Percentiles rank a stretch among this genome's conserved stretches.
These are phyloP conservation scores for Heteronetta atricapilla DNA, from an alignment of 2,113 vertebrate species.

Conservation along the genomic window DNA sequence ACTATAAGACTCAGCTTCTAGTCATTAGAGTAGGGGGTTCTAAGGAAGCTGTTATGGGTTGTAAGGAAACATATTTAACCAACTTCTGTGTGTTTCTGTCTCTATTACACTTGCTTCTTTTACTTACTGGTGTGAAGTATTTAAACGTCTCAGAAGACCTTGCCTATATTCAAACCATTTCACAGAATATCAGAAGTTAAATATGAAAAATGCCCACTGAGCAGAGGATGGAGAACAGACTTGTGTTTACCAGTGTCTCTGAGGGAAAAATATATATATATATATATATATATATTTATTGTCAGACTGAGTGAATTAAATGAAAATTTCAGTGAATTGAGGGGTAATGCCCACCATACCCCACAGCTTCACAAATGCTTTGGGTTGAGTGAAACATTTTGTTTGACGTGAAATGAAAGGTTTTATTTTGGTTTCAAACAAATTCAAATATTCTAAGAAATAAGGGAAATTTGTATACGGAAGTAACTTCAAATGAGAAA, in stretches of 20 bases:
- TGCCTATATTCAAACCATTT: background rate
- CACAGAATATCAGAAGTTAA: background rate
- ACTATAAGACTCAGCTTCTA: background rate
- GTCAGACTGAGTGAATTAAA: background rate
- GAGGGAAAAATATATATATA: too few species aligned
- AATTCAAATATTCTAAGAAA: slow-evolving; percentile 53
- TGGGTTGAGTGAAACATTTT: slow-evolving; percentile 18
- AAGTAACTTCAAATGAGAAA: slow-evolving; percentile 55
- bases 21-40: background rate
- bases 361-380: background rate
- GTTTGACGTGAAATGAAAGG: background rate
- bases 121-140: background rate
- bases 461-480: slow-evolving; percentile 34
- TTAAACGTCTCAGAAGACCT: background rate
- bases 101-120: background rate
- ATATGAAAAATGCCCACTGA: background rate
- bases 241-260: background rate
- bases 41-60: background rate
- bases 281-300: too few species aligned
- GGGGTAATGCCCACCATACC: background rate
- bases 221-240: background rate
- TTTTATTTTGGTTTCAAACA: slow-evolving; percentile 57
- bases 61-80: background rate
- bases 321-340: slow-evolving; percentile 28
- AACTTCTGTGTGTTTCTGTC: background rate